Percentiles rank a stretch among this genome's conserved stretches.
phyloP scores from a whole-genome alignment of 2,797 vertebrate genomes.

The Poecilia velifera region DNA sequence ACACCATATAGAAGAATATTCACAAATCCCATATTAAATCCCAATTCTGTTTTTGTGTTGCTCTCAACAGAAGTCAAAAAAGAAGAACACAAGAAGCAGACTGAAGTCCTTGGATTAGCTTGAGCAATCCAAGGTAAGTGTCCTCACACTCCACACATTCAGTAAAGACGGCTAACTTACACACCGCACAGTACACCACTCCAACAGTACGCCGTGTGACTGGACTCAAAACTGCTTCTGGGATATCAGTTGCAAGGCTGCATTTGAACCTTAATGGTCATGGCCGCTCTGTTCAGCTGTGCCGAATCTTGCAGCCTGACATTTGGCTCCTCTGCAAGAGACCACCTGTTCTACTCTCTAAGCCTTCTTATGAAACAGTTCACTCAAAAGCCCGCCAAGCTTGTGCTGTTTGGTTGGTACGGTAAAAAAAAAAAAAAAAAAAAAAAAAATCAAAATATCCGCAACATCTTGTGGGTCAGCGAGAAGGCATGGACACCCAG shows the following conservation, averaged over 20 bases:
- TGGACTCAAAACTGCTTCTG: constrained; percentile 44
- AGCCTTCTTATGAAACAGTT: constrained; percentile 55
- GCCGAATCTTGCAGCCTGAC: constrained; percentile 65
- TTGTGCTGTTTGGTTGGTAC: constrained; percentile 19
- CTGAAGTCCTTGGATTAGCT: constrained; percentile 69
- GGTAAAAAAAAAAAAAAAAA: constrained; percentile 11
- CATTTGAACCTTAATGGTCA: constrained; percentile 77
- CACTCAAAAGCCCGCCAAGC: constrained; percentile 35
- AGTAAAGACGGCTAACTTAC: constrained; percentile 4
- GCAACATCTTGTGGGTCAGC: constrained; percentile 17
- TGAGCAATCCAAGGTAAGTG: constrained; percentile 78
- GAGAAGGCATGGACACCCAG: constrained; percentile 34
- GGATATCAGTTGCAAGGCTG: constrained; percentile 66
- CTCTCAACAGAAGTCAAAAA: constrained; percentile 71
- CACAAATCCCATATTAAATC: constrained; percentile 2
- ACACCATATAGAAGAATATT: neutral
- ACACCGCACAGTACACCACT: constrained; percentile 7
- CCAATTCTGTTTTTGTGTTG: constrained; percentile 28
- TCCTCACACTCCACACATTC: constrained; percentile 21
- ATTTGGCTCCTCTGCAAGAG: constrained; percentile 52
- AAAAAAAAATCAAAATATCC: constrained; percentile 16
- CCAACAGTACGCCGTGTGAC: constrained; percentile 16
- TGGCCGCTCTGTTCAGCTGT: constrained; percentile 59
- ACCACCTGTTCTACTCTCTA: constrained; percentile 70
- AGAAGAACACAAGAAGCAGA: constrained; percentile 55